phyloP scores from a whole-genome alignment of 2,113 vertebrate genomes.

The Cichladusa arquata region DNA sequence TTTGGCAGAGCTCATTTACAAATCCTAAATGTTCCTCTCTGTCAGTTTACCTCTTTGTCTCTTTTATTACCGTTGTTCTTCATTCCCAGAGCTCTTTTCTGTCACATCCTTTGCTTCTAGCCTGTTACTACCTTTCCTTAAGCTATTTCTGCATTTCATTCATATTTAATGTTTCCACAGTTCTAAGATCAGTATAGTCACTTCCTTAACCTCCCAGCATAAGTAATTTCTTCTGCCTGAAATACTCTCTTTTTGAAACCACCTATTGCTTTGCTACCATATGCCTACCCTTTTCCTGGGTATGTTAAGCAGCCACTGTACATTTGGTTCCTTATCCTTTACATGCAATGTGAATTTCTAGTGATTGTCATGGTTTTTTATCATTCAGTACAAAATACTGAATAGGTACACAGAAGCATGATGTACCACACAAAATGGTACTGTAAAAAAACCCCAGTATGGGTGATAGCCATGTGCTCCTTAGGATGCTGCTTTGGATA shows the following conservation, averaged over 20 bases:
- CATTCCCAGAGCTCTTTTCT: constrained; percentile 60
- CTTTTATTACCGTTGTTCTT: background rate
- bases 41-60: constrained; percentile 53
- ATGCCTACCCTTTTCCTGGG: constrained; percentile 7
- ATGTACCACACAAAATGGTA: background rate
- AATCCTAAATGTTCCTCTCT: constrained; percentile 47
- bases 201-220: constrained; percentile 48
- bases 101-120: constrained; percentile 57
- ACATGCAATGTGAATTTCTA: background rate
- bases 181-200: constrained; percentile 53
- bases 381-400: background rate
- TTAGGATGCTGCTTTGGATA: background rate
- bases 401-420: background rate
- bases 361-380: background rate
- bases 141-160: constrained; percentile 66
- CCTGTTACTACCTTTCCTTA: constrained; percentile 52
- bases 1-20: constrained; percentile 54
- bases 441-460: background rate
- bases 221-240: constrained; percentile 55
- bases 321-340: constrained; percentile 10
- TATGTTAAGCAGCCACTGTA: background rate
- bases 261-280: background rate
- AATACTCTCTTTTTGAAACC: constrained; percentile 16
- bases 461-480: background rate
- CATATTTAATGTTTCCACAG: constrained; percentile 65